These are phyloP conservation scores for Pungitius pungitius DNA, from an alignment of 2,113 vertebrate species.

Conservation along the genomic window DNA sequence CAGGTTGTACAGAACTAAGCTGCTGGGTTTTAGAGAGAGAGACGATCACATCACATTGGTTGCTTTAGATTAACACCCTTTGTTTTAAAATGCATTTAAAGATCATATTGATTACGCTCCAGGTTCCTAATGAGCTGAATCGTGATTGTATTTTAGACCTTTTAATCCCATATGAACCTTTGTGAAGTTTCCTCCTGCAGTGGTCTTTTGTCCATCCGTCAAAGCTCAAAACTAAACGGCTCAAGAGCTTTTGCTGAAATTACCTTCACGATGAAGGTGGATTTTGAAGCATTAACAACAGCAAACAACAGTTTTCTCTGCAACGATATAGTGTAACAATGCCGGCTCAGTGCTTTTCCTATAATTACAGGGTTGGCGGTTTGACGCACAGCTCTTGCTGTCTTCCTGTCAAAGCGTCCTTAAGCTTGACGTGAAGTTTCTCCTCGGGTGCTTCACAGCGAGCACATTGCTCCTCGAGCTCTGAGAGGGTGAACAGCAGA, in stretches of 20 bases:
- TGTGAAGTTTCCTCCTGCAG: background rate
- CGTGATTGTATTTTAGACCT: background rate
- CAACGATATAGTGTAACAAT: background rate
- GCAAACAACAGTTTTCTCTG: background rate
- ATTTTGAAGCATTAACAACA: background rate
- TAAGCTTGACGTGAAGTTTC: background rate
- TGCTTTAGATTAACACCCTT: background rate
- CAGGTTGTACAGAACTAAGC: background rate
- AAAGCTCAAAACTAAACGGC: background rate
- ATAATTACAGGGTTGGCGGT: background rate
- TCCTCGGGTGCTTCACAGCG: background rate
- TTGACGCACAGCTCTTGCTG: background rate
- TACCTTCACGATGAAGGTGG: background rate
- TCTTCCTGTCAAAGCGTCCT: background rate
- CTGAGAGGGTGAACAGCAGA: background rate
- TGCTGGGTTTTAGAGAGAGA: background rate
- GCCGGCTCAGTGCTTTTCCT: background rate
- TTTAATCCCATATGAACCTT: background rate
- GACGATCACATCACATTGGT: background rate
- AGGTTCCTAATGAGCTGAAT: background rate
- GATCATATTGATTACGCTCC: background rate
- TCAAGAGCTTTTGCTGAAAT: background rate
- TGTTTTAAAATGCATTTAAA: background rate
- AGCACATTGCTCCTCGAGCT: background rate
- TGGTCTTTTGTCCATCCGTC: background rate